A percentile compares a stretch with the other conserved stretches of the same genome.
phyloP scores from a whole-genome alignment of 2,113 vertebrate genomes.

The Nicator chloris region DNA sequence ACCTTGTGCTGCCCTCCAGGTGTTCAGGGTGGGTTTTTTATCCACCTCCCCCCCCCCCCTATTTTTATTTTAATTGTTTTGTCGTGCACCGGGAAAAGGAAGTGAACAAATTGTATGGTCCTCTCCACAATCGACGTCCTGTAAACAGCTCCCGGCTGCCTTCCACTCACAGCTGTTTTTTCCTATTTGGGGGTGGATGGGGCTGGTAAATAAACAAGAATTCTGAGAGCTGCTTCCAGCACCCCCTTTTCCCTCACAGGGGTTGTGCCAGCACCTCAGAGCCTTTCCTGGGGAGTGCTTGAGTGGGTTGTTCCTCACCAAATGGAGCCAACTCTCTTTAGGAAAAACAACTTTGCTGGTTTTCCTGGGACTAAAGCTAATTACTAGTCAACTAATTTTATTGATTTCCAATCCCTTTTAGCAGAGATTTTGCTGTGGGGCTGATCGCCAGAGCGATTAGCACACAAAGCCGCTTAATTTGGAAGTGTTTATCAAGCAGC shows the following conservation, averaged over 20 bases:
- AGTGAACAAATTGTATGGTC: constrained; percentile 48
- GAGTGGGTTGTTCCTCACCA: fast-evolving
- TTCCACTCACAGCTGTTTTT: constrained; percentile 33
- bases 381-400: constrained; percentile 65
- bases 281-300: fast-evolving
- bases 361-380: constrained; percentile 52
- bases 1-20: neutral
- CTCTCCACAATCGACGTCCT: constrained; percentile 35
- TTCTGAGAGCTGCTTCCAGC: neutral
- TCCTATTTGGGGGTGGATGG: constrained; percentile 1
- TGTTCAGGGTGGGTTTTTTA: neutral
- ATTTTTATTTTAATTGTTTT: constrained; percentile 14
- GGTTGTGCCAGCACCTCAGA: neutral
- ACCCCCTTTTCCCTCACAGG: neutral
- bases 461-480: constrained; percentile 64
- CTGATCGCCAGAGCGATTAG: constrained; percentile 62
- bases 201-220: constrained; percentile 40
- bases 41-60: no score
- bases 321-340: neutral
- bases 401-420: constrained; percentile 69
- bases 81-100: constrained; percentile 31
- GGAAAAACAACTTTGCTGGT: constrained; percentile 28
- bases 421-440: constrained; percentile 54
- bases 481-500: constrained; percentile 62
- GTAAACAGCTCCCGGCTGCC: constrained; percentile 49